These are phyloP conservation scores for Heliconius hortense DNA, from an alignment of 2,888 invertebrate genomes.

Conservation along the genomic window DNA sequence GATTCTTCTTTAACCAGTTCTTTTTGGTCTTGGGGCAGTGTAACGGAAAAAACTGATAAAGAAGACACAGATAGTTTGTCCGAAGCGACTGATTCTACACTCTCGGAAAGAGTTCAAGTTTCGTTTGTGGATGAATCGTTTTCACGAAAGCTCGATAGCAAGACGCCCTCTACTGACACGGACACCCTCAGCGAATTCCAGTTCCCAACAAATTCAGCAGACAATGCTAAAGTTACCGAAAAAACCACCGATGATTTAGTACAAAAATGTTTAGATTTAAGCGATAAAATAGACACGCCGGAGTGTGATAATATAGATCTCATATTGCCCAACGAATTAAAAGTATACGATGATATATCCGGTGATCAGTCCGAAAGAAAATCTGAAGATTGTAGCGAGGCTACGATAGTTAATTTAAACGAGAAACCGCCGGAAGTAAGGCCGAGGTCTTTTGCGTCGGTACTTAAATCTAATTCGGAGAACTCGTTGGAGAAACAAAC, in stretches of 20 bases:
- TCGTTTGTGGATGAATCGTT: constrained; percentile 76
- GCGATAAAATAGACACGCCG: constrained; percentile 58
- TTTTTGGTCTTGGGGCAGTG: constrained; percentile 77
- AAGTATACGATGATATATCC: constrained; percentile 49
- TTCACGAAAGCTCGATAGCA: constrained; percentile 72
- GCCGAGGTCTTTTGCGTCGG: constrained; percentile 73
- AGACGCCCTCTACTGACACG: constrained; percentile 75
- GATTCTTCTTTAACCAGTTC: constrained; percentile 72
- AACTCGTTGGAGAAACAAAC: constrained; percentile 69
- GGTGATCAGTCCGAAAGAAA: constrained; percentile 29
- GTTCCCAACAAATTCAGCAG: constrained; percentile 54
- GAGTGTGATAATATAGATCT: constrained; percentile 69
- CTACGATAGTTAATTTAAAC: constrained; percentile 46
- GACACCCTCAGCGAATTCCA: constrained; percentile 76
- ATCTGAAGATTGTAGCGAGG: constrained; percentile 46
- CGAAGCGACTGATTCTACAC: constrained; percentile 72
- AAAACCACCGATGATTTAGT: constrained; percentile 78
- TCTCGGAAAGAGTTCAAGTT: constrained; percentile 74
- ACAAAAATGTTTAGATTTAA: constrained; percentile 78
- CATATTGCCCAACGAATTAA: constrained; percentile 71
- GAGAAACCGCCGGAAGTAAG: constrained; percentile 58
- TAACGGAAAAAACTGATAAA: constrained; percentile 58
- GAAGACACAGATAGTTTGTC: constrained; percentile 65
- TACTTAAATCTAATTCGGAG: constrained; percentile 71
- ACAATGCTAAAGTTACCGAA: constrained; percentile 65